Conservation (phyloP, 2,113 vertebrate genomes). For the Carassius gibelio region DNA sequence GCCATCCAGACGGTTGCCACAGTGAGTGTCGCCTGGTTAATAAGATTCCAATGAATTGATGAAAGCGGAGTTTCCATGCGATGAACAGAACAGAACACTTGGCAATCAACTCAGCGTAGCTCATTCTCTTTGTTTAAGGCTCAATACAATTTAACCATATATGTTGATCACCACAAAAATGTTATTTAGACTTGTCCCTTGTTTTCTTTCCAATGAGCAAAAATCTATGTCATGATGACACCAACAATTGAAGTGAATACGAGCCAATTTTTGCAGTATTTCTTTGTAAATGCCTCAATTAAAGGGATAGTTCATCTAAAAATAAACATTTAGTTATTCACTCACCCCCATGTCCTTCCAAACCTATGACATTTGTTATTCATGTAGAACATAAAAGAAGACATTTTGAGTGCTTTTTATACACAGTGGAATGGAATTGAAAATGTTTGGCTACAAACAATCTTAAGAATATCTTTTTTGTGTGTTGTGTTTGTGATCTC, state of each 20-base stretch:
- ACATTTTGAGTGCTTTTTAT: no score
- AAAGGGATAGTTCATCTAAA: no score
- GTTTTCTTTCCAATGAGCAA: background rate
- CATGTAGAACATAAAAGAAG: no score
- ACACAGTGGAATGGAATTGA: no score
- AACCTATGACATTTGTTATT: no score
- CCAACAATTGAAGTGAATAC: background rate
- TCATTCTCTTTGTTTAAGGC: background rate
- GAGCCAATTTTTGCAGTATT: background rate
- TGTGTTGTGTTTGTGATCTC: no score
- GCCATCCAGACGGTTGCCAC: constrained; percentile 30
- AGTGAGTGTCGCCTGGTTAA: constrained; percentile 13
- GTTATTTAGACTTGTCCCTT: background rate
- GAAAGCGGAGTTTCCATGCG: background rate
- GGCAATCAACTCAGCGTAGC: constrained; percentile 1
- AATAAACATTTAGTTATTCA: no score
- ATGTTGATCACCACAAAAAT: background rate
- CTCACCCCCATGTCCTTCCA: no score
- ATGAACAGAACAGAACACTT: constrained; percentile 17
- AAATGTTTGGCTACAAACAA: no score
- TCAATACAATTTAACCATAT: background rate
- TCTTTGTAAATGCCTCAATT: background rate
- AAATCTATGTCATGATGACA: background rate
- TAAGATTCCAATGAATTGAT: constrained; percentile 27
- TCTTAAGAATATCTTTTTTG: background rate